phyloP scores from a whole-genome alignment of 2,888 invertebrate genomes.

The Cremastobaeus sp. region DNA sequence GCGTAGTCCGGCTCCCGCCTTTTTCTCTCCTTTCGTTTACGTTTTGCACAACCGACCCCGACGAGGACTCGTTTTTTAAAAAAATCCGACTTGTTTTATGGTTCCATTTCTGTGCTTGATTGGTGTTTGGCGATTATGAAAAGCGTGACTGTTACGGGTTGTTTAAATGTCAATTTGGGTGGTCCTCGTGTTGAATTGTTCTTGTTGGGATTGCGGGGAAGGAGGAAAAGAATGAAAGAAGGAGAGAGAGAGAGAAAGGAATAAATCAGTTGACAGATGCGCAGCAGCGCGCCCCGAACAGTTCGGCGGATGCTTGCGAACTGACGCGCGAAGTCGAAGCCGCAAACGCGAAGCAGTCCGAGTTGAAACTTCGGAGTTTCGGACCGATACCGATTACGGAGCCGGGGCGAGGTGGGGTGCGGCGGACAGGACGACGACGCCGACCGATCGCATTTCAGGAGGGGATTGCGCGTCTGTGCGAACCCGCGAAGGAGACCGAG shows the following conservation, averaged over 20 bases:
- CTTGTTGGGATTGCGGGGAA: conserved; percentile 24
- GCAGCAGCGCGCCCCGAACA: conserved; percentile 33
- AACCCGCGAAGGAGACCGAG: too few relatives aligned
- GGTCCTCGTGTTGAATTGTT: conserved; percentile 3
- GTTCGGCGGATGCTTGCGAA: conserved; percentile 34
- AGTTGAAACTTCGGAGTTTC: too few relatives aligned
- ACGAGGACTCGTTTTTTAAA: conserved; percentile 10
- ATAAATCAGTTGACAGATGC: conserved; percentile 32
- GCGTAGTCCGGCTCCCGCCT: conserved; percentile 45
- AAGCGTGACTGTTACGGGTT: neutral
- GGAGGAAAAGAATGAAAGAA: conserved; percentile 39
- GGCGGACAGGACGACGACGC: too few relatives aligned
- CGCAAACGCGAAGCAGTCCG: too few relatives aligned
- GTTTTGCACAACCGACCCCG: conserved; percentile 36
- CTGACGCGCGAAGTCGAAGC: conserved; percentile 27
- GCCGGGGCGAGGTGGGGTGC: neutral
- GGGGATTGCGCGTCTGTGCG: too few relatives aligned
- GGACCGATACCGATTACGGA: neutral
- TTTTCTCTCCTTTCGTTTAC: conserved; percentile 9
- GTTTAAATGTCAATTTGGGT: too few relatives aligned
- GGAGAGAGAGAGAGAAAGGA: conserved; percentile 58
- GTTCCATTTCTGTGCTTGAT: neutral
- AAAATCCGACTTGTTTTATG: neutral
- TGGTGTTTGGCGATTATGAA: neutral
- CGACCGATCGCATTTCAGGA: too few relatives aligned